These are phyloP conservation scores for Diphyllodes magnificus DNA, from an alignment of 2,113 vertebrate species.

Conservation along the genomic window DNA sequence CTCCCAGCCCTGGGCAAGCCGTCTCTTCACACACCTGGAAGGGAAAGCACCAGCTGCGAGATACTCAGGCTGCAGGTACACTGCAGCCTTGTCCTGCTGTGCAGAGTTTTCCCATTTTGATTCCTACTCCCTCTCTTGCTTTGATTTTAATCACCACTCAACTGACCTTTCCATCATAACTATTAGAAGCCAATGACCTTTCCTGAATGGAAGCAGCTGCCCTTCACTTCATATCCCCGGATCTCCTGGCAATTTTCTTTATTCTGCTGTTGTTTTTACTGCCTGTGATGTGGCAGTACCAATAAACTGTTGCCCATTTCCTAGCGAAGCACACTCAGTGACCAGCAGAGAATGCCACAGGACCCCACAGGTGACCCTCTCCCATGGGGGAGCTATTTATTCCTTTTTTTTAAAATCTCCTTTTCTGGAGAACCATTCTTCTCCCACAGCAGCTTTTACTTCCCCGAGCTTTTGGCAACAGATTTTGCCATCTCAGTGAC, in stretches of 20 bases:
- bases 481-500: not conserved
- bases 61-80: not conserved
- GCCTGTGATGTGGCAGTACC: not conserved
- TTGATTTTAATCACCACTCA: not conserved
- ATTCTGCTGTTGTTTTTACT: not conserved
- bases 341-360: not conserved
- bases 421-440: not conserved
- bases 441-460: not conserved
- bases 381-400: not conserved
- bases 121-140: not conserved
- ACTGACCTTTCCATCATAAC: not conserved
- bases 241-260: not conserved
- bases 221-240: not conserved
- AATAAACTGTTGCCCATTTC: not conserved
- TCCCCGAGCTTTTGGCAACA: not conserved
- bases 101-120: not conserved
- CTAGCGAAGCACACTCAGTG: not conserved
- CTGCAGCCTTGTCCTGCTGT: not conserved
- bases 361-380: not conserved
- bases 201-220: not conserved
- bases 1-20: not conserved
- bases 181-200: not conserved
- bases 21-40: accelerated
- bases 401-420: accelerated
- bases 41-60: not conserved